Evolutionary conservation across 2,888 invertebrate genomes (phyloP).

Genomic region (Neuroscelio doddi): DNA sequence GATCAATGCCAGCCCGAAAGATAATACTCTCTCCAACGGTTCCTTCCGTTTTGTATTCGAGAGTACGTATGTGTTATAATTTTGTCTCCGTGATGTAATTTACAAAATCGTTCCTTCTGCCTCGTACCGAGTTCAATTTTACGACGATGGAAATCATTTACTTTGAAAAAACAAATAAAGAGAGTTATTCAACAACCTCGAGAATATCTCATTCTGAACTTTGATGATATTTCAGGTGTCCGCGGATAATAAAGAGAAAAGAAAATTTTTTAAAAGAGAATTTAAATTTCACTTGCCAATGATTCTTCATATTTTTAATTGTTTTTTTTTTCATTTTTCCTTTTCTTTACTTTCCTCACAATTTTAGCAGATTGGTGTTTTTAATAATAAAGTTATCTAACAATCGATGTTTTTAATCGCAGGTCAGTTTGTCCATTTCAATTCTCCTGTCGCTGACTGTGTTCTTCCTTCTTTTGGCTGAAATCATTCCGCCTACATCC

Average conservation of each 20-base stretch:
- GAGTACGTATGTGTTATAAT: constrained; percentile 12
- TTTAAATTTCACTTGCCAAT: too few species aligned
- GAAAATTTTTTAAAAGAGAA: too few species aligned
- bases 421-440: constrained; percentile 96
- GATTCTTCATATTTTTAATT: too few species aligned
- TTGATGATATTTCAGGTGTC: constrained; percentile 15
- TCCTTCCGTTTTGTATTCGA: not conserved
- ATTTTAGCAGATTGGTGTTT: too few species aligned
- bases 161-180: not conserved
- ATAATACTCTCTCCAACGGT: constrained; percentile 31
- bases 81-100: constrained; percentile 24
- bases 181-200: constrained; percentile 12
- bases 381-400: too few species aligned
- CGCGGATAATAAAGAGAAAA: not conserved
- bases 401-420: constrained; percentile 37
- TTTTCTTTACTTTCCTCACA: too few species aligned
- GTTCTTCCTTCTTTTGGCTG: constrained; percentile 94
- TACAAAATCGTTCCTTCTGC: not conserved
- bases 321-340: too few species aligned
- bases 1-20: constrained; percentile 31
- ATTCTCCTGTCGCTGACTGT: constrained; percentile 95
- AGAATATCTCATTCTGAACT: constrained; percentile 7
- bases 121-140: too few species aligned
- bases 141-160: too few species aligned
- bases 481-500: constrained; percentile 93